These are phyloP conservation scores for Xenopus petersii DNA, from an alignment of 2,797 vertebrate genomes.

Conservation along the genomic window DNA sequence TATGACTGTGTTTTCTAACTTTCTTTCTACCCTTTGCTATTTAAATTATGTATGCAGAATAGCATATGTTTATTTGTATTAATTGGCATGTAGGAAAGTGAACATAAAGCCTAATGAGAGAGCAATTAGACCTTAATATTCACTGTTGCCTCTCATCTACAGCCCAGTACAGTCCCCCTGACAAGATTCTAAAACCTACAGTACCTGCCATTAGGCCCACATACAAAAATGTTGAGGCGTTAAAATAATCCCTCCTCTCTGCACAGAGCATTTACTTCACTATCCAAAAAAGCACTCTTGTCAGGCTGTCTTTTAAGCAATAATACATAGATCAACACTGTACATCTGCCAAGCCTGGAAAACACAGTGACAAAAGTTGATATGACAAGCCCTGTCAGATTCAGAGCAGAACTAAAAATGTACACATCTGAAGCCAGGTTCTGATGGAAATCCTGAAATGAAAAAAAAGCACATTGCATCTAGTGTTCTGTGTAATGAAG, in stretches of 20 bases:
- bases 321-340: constrained; percentile 42
- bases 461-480: constrained; percentile 36
- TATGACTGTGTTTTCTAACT: no score
- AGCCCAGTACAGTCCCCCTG: no score
- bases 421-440: constrained; percentile 34
- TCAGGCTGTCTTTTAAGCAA: constrained; percentile 50
- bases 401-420: constrained; percentile 54
- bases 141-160: no score
- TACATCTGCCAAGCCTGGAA: constrained; percentile 53
- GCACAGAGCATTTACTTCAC: constrained; percentile 57
- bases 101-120: no score
- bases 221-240: constrained; percentile 48
- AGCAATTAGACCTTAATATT: no score
- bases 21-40: no score
- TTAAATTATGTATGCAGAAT: no score
- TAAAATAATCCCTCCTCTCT: constrained; percentile 63
- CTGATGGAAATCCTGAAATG: constrained; percentile 61
- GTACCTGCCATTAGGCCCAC: no score
- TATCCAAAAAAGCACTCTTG: constrained; percentile 41
- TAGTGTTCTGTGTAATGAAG: constrained; percentile 33
- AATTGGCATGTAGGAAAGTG: no score
- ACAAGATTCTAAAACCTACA: no score
- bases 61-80: no score
- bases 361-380: constrained; percentile 59
- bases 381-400: constrained; percentile 60